Percentiles rank a stretch among this genome's conserved stretches.
Conservation (phyloP, 92 coral and sea anemone genomes). For the Metridium senile region DNA sequence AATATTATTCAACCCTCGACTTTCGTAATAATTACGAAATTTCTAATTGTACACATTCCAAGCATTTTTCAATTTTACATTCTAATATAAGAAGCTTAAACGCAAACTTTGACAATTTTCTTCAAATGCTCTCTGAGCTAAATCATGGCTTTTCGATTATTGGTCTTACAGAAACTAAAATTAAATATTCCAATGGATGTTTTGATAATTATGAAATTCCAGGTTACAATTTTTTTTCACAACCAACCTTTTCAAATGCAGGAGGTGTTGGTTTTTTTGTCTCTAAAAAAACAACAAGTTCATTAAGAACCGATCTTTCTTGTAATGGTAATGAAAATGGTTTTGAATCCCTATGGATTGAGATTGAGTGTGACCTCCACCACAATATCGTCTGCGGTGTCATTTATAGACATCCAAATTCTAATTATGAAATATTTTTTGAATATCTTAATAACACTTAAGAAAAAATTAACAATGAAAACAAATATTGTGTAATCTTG, state of each 20-base stretch:
- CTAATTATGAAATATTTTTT: slow-evolving; percentile 47
- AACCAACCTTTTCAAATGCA: slow-evolving; percentile 52
- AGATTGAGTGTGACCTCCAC: slow-evolving; percentile 42
- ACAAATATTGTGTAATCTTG: slow-evolving; percentile 46
- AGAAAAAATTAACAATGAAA: slow-evolving; percentile 47
- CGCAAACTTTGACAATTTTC: neutral
- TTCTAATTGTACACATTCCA: neutral
- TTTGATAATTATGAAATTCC: neutral
- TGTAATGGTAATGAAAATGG: slow-evolving; percentile 42
- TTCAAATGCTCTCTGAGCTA: neutral
- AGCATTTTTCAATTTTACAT: neutral
- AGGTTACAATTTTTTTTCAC: slow-evolving; percentile 53
- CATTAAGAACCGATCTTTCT: slow-evolving; percentile 33
- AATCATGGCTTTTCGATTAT: slow-evolving; percentile 37
- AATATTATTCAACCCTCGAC: neutral
- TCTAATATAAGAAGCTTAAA: neutral
- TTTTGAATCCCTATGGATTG: slow-evolving; percentile 67
- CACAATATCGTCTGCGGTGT: slow-evolving; percentile 54
- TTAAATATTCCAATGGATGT: slow-evolving; percentile 9
- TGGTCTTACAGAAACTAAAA: slow-evolving; percentile 69
- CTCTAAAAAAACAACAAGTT: slow-evolving; percentile 17
- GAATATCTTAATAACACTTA: slow-evolving; percentile 32
- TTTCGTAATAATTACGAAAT: neutral
- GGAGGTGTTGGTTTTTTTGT: slow-evolving; percentile 56
- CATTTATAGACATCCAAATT: slow-evolving; percentile 58